Conservation (phyloP, 92 coral and sea anemone genomes). For the Parazoanthus atlanticus region DNA sequence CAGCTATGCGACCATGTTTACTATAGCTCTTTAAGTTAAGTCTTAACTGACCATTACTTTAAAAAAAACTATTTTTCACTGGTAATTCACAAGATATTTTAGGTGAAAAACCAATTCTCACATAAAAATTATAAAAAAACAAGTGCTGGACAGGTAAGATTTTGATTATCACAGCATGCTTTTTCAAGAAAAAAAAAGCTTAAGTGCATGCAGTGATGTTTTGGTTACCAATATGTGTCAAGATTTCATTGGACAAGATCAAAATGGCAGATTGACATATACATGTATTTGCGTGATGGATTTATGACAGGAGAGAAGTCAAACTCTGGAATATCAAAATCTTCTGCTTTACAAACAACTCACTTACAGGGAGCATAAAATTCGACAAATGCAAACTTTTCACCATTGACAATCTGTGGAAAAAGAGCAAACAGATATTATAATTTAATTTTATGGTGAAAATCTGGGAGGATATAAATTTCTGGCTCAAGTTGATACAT, state of each 20-base stretch:
- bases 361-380: slow-evolving; percentile 91
- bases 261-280: not conserved
- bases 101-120: too few species aligned
- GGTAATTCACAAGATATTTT: too few species aligned
- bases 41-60: too few species aligned
- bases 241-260: not conserved
- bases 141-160: too few species aligned
- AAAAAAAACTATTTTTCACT: too few species aligned
- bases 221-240: not conserved
- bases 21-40: too few species aligned
- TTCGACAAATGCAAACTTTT: slow-evolving; percentile 83
- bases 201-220: not conserved
- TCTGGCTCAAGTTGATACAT: too few species aligned
- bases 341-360: not conserved
- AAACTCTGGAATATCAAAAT: not conserved
- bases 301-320: not conserved
- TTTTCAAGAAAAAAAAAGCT: not conserved
- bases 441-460: not conserved
- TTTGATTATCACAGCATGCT: too few species aligned
- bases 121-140: too few species aligned
- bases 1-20: too few species aligned
- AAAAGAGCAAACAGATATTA: slow-evolving; percentile 2
- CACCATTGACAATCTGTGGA: slow-evolving; percentile 86
- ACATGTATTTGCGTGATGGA: not conserved
- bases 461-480: not conserved